phyloP scores from a whole-genome alignment of 2,113 vertebrate species.

The Nothocercus julius region DNA sequence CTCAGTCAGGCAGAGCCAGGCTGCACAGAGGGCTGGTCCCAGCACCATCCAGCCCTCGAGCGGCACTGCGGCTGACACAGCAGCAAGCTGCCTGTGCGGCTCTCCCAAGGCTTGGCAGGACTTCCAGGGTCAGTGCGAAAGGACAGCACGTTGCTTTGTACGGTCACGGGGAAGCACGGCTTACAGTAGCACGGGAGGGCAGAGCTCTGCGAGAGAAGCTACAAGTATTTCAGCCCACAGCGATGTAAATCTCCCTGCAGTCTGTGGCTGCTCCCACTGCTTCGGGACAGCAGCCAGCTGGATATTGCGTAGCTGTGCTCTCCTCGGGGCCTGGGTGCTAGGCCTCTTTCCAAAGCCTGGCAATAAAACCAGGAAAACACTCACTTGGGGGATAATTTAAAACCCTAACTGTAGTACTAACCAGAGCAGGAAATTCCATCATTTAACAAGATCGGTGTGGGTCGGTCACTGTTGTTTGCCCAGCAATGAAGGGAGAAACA shows the following conservation, averaged over 20 bases:
- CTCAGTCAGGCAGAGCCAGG: background rate
- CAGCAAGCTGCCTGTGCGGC: constrained; percentile 19
- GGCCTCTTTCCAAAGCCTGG: constrained; percentile 49
- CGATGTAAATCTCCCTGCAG: constrained; percentile 30
- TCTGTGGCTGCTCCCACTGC: background rate
- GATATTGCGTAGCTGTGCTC: constrained; percentile 26
- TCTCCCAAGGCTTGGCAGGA: constrained; percentile 57
- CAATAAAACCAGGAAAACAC: constrained; percentile 46
- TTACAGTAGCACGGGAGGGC: constrained; percentile 17
- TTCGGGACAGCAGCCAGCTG: constrained; percentile 48
- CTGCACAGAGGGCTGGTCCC: constrained; percentile 5
- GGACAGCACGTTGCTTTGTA: background rate
- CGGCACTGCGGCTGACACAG: background rate
- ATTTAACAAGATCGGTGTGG: background rate
- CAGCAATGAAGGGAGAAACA: background rate
- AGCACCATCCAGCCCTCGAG: background rate
- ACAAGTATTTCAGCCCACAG: background rate
- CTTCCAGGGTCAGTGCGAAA: constrained; percentile 1
- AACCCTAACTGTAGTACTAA: constrained; percentile 12
- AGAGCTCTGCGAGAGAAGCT: background rate
- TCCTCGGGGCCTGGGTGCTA: constrained; percentile 44
- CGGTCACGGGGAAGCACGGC: background rate
- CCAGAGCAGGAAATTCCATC: constrained; percentile 55
- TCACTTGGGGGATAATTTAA: constrained; percentile 40
- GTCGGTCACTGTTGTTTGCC: background rate